These are phyloP conservation scores for Danaus plexippus DNA, from an alignment of 1,140 invertebrate species.

Conservation along the genomic window DNA sequence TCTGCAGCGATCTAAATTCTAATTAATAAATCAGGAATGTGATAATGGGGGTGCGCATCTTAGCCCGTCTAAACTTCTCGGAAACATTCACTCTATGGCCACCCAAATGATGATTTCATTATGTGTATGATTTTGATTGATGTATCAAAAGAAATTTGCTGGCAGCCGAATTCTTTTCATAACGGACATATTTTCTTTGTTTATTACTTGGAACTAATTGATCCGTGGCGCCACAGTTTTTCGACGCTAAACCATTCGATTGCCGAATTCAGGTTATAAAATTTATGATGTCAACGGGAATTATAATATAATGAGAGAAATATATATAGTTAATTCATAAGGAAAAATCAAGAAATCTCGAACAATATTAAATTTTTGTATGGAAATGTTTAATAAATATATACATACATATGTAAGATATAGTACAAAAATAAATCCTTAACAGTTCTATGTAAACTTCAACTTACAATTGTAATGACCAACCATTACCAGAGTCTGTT, in stretches of 20 bases:
- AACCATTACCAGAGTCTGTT: too few species aligned
- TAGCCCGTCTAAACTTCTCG: conserved; percentile 41
- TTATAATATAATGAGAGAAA: too few species aligned
- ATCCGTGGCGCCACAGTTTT: conserved; percentile 66
- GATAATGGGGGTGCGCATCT: conserved; percentile 55
- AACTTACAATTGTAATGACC: too few species aligned
- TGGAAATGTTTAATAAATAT: too few species aligned
- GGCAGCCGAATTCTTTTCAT: conserved; percentile 58
- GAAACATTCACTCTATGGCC: conserved; percentile 64
- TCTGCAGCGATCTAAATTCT: conserved; percentile 42
- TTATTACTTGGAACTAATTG: conserved; percentile 69
- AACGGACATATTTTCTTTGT: conserved; percentile 60
- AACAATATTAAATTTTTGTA: too few species aligned
- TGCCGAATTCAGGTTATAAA: conserved; percentile 28
- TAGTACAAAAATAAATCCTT: too few species aligned
- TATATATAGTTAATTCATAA: neutral
- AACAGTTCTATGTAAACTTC: too few species aligned
- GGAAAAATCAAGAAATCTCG: conserved; percentile 6
- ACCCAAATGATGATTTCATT: conserved; percentile 72
- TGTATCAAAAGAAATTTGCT: conserved; percentile 62
- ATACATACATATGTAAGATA: too few species aligned
- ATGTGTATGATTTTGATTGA: conserved; percentile 72
- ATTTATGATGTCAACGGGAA: conserved; percentile 6
- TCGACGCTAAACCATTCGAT: conserved; percentile 36
- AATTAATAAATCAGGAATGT: conserved; percentile 71